A percentile compares a stretch with the other conserved stretches of the same genome.
Conservation (phyloP, 2,888 invertebrate genomes). For the Drosophila flavopinicola region DNA sequence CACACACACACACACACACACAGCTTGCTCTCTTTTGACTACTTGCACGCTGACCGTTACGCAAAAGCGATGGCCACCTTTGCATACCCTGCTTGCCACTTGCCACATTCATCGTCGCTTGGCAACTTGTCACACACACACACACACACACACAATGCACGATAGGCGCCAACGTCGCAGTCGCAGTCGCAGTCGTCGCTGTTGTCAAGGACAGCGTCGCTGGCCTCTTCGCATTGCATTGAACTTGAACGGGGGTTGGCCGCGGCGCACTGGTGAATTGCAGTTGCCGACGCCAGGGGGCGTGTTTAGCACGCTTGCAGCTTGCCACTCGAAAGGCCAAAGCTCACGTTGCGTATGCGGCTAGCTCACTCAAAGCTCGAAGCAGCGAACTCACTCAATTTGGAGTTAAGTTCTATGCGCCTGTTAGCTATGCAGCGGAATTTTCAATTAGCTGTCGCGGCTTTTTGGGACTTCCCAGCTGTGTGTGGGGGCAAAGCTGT, state of each 20-base stretch:
- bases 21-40: constrained; percentile 15
- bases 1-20: constrained; percentile 8
- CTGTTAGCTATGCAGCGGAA: constrained; percentile 54
- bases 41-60: constrained; percentile 44
- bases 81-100: constrained; percentile 12
- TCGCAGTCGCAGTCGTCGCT: constrained; percentile 11
- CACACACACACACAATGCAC: no score
- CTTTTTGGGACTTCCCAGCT: constrained; percentile 25
- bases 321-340: constrained; percentile 10
- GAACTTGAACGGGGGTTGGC: constrained; percentile 71
- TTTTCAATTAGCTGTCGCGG: constrained; percentile 49
- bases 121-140: constrained; percentile 42
- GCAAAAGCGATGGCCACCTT: constrained; percentile 27
- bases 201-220: constrained; percentile 59
- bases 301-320: constrained; percentile 50
- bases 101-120: constrained; percentile 38
- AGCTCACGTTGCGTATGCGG: no score
- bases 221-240: constrained; percentile 57
- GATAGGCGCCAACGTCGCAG: background rate
- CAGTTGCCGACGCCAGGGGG: constrained; percentile 49
- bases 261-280: constrained; percentile 29
- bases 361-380: constrained; percentile 33
- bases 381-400: constrained; percentile 33
- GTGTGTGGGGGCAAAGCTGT: no score
- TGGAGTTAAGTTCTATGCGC: constrained; percentile 35